Evolutionary conservation across 2,888 invertebrate species (phyloP).

Genomic region (Teinopalpus imperialis): DNA sequence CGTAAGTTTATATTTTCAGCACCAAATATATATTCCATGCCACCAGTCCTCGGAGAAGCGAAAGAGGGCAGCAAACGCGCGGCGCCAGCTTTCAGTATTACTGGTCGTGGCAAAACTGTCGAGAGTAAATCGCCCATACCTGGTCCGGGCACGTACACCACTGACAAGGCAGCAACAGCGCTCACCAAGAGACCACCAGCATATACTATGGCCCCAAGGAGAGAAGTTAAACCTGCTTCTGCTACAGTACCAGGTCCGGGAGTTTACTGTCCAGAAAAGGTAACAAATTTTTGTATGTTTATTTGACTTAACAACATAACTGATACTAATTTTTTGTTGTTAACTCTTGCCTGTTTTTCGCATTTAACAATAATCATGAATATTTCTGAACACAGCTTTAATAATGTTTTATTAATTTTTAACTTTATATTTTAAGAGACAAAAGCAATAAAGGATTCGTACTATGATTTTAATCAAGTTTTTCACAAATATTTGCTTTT

Average conservation of each 20-base stretch:
- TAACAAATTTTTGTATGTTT: constrained; percentile 36
- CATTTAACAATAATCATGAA: too few species aligned
- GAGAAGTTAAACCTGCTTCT: constrained; percentile 60
- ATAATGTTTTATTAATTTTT: too few species aligned
- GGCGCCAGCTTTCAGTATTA: constrained; percentile 94
- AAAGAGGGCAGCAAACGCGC: constrained; percentile 82
- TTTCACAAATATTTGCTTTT: too few species aligned
- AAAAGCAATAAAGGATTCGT: too few species aligned
- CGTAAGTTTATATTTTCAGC: constrained; percentile 82
- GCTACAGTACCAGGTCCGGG: constrained; percentile 82
- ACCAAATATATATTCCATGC: constrained; percentile 94
- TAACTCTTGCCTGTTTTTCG: neutral
- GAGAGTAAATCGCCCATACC: constrained; percentile 81
- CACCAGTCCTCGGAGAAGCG: constrained; percentile 86
- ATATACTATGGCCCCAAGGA: constrained; percentile 90
- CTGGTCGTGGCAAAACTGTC: constrained; percentile 87
- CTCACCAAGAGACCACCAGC: constrained; percentile 85
- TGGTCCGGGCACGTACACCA: constrained; percentile 90
- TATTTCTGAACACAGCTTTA: too few species aligned
- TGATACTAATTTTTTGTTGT: too few species aligned
- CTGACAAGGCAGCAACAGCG: constrained; percentile 78
- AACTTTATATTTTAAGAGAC: too few species aligned
- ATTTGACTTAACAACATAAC: too few species aligned
- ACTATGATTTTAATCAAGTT: too few species aligned
- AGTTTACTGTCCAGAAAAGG: constrained; percentile 85